These are phyloP conservation scores for Ctenochaetus hawaiiensis DNA, from an alignment of 2,797 vertebrate genomes.

Conservation along the genomic window DNA sequence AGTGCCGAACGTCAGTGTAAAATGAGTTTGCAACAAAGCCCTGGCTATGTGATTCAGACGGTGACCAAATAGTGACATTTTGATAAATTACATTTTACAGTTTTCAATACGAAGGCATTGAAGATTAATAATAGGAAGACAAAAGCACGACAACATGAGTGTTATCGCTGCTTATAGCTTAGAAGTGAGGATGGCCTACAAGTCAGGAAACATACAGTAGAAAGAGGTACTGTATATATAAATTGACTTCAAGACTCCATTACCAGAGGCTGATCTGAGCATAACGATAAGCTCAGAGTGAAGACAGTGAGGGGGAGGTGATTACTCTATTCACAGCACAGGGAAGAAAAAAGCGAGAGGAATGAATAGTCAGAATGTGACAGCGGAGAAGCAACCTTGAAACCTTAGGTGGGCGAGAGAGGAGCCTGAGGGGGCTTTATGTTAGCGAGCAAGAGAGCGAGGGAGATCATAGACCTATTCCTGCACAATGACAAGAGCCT, in stretches of 20 bases:
- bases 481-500: conserved; percentile 68
- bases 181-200: neutral
- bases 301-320: conserved; percentile 62
- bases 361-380: conserved; percentile 60
- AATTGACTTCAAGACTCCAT: conserved; percentile 45
- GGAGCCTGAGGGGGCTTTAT: conserved; percentile 75
- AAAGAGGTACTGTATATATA: conserved; percentile 8
- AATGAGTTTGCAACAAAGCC: conserved; percentile 23
- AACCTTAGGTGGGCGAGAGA: conserved; percentile 77
- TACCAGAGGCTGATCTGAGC: conserved; percentile 50
- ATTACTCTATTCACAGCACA: conserved; percentile 54
- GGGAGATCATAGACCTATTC: conserved; percentile 72
- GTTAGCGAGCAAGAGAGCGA: conserved; percentile 61
- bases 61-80: conserved; percentile 27
- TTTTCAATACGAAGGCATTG: conserved; percentile 2
- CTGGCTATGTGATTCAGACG: conserved; percentile 11
- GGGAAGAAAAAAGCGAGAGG: conserved; percentile 10
- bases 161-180: neutral
- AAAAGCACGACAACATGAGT: no score
- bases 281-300: conserved; percentile 53
- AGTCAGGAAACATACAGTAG: conserved; percentile 13
- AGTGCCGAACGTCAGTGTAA: conserved; percentile 8
- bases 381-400: conserved; percentile 77
- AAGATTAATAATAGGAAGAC: no score
- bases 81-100: conserved; percentile 35